Base-by-base conservation (phyloP, 1,140 invertebrate genomes). In the fruit fly (Drosophila melanogaster) region DNA sequence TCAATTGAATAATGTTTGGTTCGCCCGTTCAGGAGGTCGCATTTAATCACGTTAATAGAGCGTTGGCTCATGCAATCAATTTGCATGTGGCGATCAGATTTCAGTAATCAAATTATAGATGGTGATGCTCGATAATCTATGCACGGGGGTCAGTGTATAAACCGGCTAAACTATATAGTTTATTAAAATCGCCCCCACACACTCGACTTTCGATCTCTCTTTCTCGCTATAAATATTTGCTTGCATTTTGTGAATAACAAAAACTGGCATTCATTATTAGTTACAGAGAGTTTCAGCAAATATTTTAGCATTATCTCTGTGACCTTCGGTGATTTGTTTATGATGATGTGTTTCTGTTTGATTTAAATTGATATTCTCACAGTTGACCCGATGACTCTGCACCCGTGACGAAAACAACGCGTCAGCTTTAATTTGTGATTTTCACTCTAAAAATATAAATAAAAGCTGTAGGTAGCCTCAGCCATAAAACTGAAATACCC, bases 361-460 rank as follows among this genome's bases (percentile, higher is more conserved):
- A 76, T 76, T 67, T 54, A 60, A 77, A 77, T 77, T 77, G 74
- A 56, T 77, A 61, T 76, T 76, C 62, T 51, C 50, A 55, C 62
- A 77, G 69, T 60, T 77, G 72, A 69, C 74, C 72, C 55, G 37
- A 53, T 49, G 37, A 53, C 40, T 46, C 19, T 47, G 46, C 15
- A 72, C 69, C 65, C 53, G n/a, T 33, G 37, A 57, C 53, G 43
- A 41, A 37, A 49, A 40, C 37, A 38, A 73, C 81, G 87, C 75
- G 84, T 83, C 83, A 86, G 62, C 70, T 67, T 47, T 47, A 76
- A 83, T 76, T 87, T 79, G 58, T 79, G 75, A 79, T 79, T 77
- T 86, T 71, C 87, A 83, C 65, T 72, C 76, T 11, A 57, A 58
- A 76, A 61, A 61, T 59, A 71, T 47, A 40, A 22, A 65, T 12